phyloP scores from a whole-genome alignment of 2,113 vertebrate species.

The Azemiops feae region DNA sequence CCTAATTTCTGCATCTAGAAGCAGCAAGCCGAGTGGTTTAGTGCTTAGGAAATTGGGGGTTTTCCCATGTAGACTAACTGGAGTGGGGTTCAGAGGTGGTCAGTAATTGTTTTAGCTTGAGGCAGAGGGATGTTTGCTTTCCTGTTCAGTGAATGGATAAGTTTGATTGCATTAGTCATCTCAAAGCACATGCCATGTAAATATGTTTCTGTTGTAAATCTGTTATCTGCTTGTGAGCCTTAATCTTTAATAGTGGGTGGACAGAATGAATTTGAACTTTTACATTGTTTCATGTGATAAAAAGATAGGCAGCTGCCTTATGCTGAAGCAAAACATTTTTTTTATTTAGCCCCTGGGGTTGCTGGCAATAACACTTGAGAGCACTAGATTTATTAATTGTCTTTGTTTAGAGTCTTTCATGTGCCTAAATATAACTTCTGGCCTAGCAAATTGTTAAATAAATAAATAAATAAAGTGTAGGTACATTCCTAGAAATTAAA shows the following conservation, averaged over 20 bases:
- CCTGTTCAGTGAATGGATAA: not conserved
- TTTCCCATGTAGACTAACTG: not conserved
- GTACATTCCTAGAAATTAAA: not conserved
- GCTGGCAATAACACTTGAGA: not conserved
- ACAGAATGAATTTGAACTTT: not conserved
- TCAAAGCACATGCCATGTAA: not conserved
- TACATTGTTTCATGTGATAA: not conserved
- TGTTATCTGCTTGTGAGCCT: not conserved
- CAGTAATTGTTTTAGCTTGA: not conserved
- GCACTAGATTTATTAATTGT: not conserved
- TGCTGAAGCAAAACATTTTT: not conserved
- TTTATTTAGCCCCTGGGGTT: not conserved
- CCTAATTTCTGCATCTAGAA: not conserved
- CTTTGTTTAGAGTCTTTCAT: not conserved
- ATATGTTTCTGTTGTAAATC: not conserved
- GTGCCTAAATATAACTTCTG: not conserved
- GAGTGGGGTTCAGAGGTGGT: not conserved
- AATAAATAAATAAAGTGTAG: not conserved
- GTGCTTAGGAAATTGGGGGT: not conserved
- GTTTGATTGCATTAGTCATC: slow-evolving; percentile 3
- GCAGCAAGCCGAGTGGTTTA: not conserved
- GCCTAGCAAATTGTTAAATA: not conserved
- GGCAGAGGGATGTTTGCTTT: slow-evolving; percentile 2
- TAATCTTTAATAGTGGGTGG: not conserved
- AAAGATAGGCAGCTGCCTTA: not conserved